Evolutionary conservation across 2,888 invertebrate species (phyloP).

Genomic region (Amphipyra tragopoginis): DNA sequence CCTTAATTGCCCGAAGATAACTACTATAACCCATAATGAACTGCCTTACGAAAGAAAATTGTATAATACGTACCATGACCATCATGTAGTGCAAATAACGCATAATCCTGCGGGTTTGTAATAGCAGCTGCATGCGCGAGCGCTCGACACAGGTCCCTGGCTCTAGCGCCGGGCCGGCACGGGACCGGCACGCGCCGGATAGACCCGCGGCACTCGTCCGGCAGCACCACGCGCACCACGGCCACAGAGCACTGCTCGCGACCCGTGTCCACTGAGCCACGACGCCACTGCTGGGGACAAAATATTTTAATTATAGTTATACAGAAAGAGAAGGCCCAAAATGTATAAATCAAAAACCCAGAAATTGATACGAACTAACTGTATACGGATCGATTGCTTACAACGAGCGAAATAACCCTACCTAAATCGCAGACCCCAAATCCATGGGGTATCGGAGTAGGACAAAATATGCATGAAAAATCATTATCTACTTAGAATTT

Average conservation of each 20-base stretch:
- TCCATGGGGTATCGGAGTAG: too few species aligned
- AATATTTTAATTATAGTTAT: background rate
- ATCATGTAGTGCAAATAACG: conserved; percentile 96
- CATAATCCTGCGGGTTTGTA: conserved; percentile 99
- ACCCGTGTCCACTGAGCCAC: conserved; percentile 82
- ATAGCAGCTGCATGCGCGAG: conserved; percentile 98
- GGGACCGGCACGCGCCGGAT: conserved; percentile 97
- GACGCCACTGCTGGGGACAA: conserved; percentile 80
- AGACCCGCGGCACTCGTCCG: conserved; percentile 97
- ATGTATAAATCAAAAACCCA: too few species aligned
- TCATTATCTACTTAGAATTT: too few species aligned
- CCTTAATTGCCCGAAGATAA: too few species aligned
- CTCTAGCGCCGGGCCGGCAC: conserved; percentile 97
- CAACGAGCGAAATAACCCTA: too few species aligned
- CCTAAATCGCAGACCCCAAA: too few species aligned
- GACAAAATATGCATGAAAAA: too few species aligned
- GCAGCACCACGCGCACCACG: conserved; percentile 97
- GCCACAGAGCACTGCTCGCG: conserved; percentile 74
- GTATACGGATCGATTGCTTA: too few species aligned
- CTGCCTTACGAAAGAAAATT: too few species aligned
- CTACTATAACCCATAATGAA: too few species aligned
- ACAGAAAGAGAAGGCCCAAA: too few species aligned
- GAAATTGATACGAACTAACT: too few species aligned
- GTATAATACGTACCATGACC: conserved; percentile 92
- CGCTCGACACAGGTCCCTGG: conserved; percentile 97